These are phyloP conservation scores for Oscheius sp. DNA, from an alignment of 2,888 invertebrate genomes.

Conservation along the genomic window DNA sequence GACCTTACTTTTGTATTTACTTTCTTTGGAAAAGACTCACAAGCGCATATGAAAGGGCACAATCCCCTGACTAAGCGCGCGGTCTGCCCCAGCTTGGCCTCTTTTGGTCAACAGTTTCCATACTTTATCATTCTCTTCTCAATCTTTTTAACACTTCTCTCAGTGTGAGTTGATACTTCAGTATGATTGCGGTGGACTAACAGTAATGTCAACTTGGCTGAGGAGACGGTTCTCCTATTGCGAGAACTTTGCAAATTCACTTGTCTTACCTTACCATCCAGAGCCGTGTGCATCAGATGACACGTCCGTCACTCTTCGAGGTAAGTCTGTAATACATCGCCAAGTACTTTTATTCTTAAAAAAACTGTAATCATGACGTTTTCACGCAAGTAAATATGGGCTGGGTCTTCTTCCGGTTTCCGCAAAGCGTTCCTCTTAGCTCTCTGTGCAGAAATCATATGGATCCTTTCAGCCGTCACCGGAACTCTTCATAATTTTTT, in stretches of 20 bases:
- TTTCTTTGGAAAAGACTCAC: constrained; percentile 4
- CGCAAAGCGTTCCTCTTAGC: constrained; percentile 20
- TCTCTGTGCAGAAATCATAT: not conserved
- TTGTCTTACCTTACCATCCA: not conserved
- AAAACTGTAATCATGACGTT: constrained; percentile 22
- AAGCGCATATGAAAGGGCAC: constrained; percentile 29
- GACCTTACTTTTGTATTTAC: not conserved
- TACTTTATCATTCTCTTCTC: not conserved
- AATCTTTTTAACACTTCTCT: not conserved
- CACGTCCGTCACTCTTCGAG: constrained; percentile 22
- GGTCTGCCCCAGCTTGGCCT: constrained; percentile 27
- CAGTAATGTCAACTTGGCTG: constrained; percentile 28
- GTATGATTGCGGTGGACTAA: constrained; percentile 19
- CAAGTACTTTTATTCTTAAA: not conserved
- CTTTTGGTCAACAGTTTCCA: constrained; percentile 14
- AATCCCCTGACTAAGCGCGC: constrained; percentile 34
- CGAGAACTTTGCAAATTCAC: constrained; percentile 13
- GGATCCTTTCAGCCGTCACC: not conserved
- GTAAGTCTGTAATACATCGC: not conserved
- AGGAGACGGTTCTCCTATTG: constrained; percentile 24
- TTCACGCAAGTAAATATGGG: constrained; percentile 33
- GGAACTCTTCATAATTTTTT: too few species aligned
- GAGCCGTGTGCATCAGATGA: constrained; percentile 27
- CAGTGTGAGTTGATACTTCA: not conserved
- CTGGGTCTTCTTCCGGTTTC: constrained; percentile 27